Evolutionary conservation across 2,113 vertebrate genomes (phyloP), one percentile per base, ranked within the genome.

Genomic region (Perca fluviatilis): DNA sequence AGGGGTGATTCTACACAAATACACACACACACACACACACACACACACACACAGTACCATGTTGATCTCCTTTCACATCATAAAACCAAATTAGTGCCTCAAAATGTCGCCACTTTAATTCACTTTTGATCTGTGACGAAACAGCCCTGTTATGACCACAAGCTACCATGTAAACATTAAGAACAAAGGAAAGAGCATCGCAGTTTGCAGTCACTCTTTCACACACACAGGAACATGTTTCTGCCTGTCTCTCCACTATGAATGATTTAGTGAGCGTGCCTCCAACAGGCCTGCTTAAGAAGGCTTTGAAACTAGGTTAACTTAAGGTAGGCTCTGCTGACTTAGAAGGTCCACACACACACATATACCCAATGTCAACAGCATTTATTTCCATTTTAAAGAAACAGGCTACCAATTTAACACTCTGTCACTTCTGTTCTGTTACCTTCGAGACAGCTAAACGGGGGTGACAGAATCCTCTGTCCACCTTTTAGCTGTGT

Each of bases 201-300:
- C 61, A 40, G 47, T 84, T 87, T 25, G 25, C 62, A 15, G 56
- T 80, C 40, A 58, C 64, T 60, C 47, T 72, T 76, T 80, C 64
- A 63, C 47, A 69, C 66, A 71, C 57, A 66, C 33, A 57, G 85
- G 68, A 88, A 86, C 87, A 83, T 86, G 92, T 87, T 87, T 87
- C 85, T 77, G 73, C 80, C 71, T 76, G 83, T 90, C 84, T 90
- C 86, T 90, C 86, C 86, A 70, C 73, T 69, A 93, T 93, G 86
- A 93, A 93, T 92, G 90, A 93, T 93, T 93, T 92, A 93, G 91
- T 86, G 89, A 90, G 85, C 53, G 72, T 86, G 91, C 83, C 85
- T 92, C 87, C 63, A 78, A 89, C 89, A 77, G 87, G 78, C 79
- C 77, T 16, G 53, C 85, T 86, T 50, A 74, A 85, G 85, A 82